Evolutionary conservation across 2,888 invertebrate species (phyloP), one percentile per base, ranked within the genome.

Genomic region (Octodonta nipae): DNA sequence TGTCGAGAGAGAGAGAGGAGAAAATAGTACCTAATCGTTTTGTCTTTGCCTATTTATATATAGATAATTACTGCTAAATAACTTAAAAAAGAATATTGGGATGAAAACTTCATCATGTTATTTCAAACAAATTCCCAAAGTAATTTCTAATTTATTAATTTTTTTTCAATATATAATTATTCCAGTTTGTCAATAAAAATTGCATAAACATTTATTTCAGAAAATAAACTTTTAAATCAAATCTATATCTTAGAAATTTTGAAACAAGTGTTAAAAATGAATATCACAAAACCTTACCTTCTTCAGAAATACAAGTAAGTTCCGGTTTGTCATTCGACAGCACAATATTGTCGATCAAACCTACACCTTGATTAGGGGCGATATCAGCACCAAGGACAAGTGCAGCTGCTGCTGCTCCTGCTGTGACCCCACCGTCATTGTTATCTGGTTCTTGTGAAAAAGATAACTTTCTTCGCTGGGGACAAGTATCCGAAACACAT

Each of bases 251-350:
- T 27, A 12, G 3, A 2, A 27, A 12, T 8, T 26, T 8, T 17
- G 12, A 13, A 32, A 13, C 25, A 13, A 30, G 24, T 24, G 24
- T 22, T 13, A 8, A 22, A 4, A 11, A 12, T 11, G 13, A 12
- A 13, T 6, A 31, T 5, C 5, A 25, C 11, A 7, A 20, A 22
- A 4, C 22, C 22, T 12, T 28, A 48, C 49, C 50, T 54, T 85
- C 85, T 58, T 85, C 85, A 28, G 82, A 83, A 56, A 84, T 84
- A 61, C 84, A 84, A 8, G 84, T 84, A 41, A 85, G 67, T 59
- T 84, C 84, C 2, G 78, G 77, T 36, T 73, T 73, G 57, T 79
- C 71, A 11, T 56, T 59, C 13, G 60, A 55, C 31, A 55, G 52
- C 36, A 57, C 65, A 46, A 65, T 65, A 63, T 51, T 66, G 54